Evolutionary conservation across 2,113 vertebrate genomes (phyloP), one percentile per base, ranked within the genome.

Genomic region (Carettochelys insculpta): DNA sequence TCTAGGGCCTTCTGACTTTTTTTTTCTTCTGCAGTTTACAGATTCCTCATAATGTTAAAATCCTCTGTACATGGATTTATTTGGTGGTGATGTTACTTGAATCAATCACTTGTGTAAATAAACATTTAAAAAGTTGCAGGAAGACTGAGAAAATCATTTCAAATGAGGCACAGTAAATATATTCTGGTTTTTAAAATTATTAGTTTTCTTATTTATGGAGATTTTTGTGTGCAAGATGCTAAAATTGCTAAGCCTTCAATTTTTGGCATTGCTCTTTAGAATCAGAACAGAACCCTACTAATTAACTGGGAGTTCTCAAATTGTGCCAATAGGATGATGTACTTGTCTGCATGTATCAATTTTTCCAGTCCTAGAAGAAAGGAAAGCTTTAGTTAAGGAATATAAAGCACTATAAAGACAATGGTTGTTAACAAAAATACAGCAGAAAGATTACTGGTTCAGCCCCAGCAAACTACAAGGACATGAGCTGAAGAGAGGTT

Each of bases 1-100:
- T 95, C 94, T 94, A 90, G 94, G 84, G 50, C 4, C 43, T 92
- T 93, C 90, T 92, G 93, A 94, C 92, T 96, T 92, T 61, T 91
- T 92, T 96, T 75, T 73, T 94, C 95, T 94, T 92, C 6, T 0
- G 34, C 85, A 89, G 92, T 95, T 97, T 50, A 94, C 89, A 93
- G 95, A 89, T 92, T 96, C 92, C 95, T 90, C 94, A 95, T 92
- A 85, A 88, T 0, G 0, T 92, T 92, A 92, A 65, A 94, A 85
- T 54, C 90, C 56, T 79, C 71, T 56, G 82, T 84, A 73, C 78
- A 10, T 38, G 19, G 8, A 19, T n/a, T 34, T 61, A 16, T 58
- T 34, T 58, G 29, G 14, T 87, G 90, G 76, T 1, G 31, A 84
- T 34, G 61, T 82, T 56, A 76, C 91, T 95, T 82, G 87, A 92